Percentiles rank a stretch among this genome's conserved stretches.
phyloP scores from a whole-genome alignment of 2,888 invertebrate species.

The Cheilosia impressa region DNA sequence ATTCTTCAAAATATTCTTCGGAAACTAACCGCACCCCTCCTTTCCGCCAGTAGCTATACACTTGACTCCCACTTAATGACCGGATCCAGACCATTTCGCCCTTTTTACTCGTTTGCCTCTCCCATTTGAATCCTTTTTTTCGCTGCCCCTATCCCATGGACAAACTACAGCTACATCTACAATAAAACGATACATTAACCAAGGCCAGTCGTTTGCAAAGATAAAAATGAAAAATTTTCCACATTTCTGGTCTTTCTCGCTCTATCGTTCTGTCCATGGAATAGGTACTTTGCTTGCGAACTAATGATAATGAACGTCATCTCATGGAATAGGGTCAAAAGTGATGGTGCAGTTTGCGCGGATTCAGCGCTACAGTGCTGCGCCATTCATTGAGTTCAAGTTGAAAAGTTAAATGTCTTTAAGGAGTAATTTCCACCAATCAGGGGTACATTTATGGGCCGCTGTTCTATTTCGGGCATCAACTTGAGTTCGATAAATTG shows the following conservation, averaged over 20 bases:
- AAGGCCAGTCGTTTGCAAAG: constrained; percentile 54
- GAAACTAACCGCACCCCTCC: constrained; percentile 2
- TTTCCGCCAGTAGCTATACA: not conserved
- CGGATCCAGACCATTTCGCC: constrained; percentile 29
- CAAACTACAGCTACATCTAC: constrained; percentile 16
- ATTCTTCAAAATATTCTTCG: constrained; percentile 1
- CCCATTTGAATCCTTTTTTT: constrained; percentile 29
- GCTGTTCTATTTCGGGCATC: not conserved
- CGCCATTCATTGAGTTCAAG: constrained; percentile 10
- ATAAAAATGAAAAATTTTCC: constrained; percentile 71
- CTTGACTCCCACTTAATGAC: constrained; percentile 49
- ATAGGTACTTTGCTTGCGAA: constrained; percentile 6
- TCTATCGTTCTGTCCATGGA: not conserved
- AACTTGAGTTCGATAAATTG: not conserved
- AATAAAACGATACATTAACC: constrained; percentile 65
- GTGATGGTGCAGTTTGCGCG: constrained; percentile 34
- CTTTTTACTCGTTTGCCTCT: not conserved
- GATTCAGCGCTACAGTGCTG: constrained; percentile 33
- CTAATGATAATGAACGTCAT: constrained; percentile 66
- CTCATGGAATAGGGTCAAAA: constrained; percentile 55
- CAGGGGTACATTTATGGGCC: not conserved
- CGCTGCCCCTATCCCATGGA: not conserved
- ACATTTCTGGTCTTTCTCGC: constrained; percentile 23
- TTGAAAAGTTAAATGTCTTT: constrained; percentile 13
- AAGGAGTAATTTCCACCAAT: not conserved